A percentile compares a stretch with the other conserved stretches of the same genome.
phyloP scores from a whole-genome alignment of 2,888 invertebrate species.

The Muscina levida region DNA sequence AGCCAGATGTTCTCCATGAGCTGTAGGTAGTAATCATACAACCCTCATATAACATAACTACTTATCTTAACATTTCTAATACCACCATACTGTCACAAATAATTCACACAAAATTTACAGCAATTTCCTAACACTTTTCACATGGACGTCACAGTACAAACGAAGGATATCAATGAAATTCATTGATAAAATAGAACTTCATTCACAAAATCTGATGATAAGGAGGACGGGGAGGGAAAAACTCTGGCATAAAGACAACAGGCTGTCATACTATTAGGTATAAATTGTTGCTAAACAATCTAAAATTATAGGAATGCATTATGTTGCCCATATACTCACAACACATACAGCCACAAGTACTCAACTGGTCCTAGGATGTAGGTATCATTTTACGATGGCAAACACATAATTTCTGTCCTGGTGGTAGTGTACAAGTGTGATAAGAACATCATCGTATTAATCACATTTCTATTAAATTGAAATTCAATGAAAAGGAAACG shows the following conservation, averaged over 20 bases:
- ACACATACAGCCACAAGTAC: conserved; percentile 3
- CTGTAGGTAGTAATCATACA: too few relatives aligned
- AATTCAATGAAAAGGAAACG: conserved; percentile 64
- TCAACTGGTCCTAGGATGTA: not conserved
- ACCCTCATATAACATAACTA: too few relatives aligned
- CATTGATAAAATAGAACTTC: conserved; percentile 19
- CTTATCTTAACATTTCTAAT: too few relatives aligned
- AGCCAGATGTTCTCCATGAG: too few relatives aligned
- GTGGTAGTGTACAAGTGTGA: conserved; percentile 69
- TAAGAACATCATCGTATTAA: conserved; percentile 69
- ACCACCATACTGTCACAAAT: not conserved
- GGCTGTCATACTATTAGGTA: too few relatives aligned
- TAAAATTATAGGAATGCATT: too few relatives aligned
- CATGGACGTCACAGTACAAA: conserved; percentile 45
- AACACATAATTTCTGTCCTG: conserved; percentile 24
- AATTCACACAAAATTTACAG: not conserved
- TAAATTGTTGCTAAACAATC: too few relatives aligned
- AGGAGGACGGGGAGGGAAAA: not conserved
- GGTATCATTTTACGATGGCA: conserved; percentile 19
- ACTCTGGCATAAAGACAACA: too few relatives aligned
- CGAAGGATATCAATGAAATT: conserved; percentile 19
- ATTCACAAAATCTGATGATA: conserved; percentile 55
- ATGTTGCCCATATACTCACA: not conserved
- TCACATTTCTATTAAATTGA: conserved; percentile 63
- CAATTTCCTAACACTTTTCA: too few relatives aligned